These are phyloP conservation scores for Myopa tessellatipennis DNA, from an alignment of 2,888 invertebrate genomes.

Conservation along the genomic window DNA sequence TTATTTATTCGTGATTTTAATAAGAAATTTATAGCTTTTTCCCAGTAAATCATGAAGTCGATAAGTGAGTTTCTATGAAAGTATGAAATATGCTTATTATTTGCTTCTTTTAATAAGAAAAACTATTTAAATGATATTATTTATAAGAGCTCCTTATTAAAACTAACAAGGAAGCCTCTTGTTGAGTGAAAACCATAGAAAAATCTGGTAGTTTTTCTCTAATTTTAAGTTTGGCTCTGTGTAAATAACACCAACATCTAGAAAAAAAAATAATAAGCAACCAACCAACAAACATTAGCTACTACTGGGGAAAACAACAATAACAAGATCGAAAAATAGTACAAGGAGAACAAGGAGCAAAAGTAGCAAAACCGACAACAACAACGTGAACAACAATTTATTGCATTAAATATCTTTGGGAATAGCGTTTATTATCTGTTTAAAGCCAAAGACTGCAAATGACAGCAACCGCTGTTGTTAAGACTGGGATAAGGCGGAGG, in stretches of 20 bases:
- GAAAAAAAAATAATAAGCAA: background rate
- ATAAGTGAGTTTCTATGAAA: too few species aligned
- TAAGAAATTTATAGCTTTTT: too few species aligned
- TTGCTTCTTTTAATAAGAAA: too few species aligned
- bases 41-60: too few species aligned
- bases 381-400: background rate
- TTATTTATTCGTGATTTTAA: too few species aligned
- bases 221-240: background rate
- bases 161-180: too few species aligned
- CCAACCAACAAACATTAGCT: too few species aligned
- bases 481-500: background rate
- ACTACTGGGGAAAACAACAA: background rate
- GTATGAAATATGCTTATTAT: too few species aligned
- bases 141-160: too few species aligned
- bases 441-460: conserved; percentile 14
- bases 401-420: conserved; percentile 4
- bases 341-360: background rate
- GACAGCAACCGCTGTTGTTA: background rate
- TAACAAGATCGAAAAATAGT: background rate
- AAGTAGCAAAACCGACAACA: background rate
- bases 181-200: too few species aligned
- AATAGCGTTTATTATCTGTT: background rate
- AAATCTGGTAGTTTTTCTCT: too few species aligned
- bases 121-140: too few species aligned
- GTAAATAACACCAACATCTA: background rate